Evolutionary conservation across 2,888 invertebrate species (phyloP).

Genomic region (Pterostichus niger): DNA sequence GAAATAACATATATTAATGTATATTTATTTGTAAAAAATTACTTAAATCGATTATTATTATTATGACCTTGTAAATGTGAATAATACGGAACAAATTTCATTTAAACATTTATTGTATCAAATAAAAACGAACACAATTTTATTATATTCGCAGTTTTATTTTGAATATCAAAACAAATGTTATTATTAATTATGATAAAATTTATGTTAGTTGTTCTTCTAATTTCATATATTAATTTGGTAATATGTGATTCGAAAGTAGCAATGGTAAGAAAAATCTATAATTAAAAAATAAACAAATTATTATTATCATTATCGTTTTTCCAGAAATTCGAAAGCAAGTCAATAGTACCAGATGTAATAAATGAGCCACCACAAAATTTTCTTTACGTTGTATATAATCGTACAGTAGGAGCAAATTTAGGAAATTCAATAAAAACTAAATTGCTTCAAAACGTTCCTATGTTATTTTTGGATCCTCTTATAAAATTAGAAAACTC

Average conservation of each 20-base stretch:
- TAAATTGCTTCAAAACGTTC: constrained; percentile 13
- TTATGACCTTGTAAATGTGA: neutral
- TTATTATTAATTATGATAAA: neutral
- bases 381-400: neutral
- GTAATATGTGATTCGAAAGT: too few relatives aligned
- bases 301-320: too few relatives aligned
- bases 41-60: neutral
- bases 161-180: neutral
- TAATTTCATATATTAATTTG: too few relatives aligned
- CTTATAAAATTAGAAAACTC: neutral
- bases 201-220: neutral
- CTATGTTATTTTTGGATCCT: neutral
- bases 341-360: constrained; percentile 11
- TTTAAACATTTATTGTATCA: neutral
- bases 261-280: too few relatives aligned
- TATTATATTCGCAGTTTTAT: neutral
- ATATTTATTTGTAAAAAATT: neutral
- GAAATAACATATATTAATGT: too few relatives aligned
- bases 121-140: neutral
- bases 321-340: constrained; percentile 4
- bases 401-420: neutral
- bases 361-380: neutral
- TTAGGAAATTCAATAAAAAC: neutral
- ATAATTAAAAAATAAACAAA: too few relatives aligned
- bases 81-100: neutral